Base-by-base conservation (phyloP, 1,140 invertebrate species). In the Leptinotarsa texana region DNA sequence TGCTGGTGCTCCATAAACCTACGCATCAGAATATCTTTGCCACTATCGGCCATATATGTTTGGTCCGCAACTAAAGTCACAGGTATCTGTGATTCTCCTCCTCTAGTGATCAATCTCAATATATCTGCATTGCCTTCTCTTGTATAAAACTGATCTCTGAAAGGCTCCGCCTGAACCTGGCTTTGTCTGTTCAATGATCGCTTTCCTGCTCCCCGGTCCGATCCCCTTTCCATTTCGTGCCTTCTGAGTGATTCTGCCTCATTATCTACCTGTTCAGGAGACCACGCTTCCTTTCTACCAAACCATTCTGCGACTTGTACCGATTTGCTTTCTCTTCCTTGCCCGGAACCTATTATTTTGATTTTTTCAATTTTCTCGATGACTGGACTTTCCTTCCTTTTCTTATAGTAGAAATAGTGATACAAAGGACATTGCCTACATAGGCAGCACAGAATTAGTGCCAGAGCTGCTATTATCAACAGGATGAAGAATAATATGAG, bases 121-220 rank as follows among this genome's bases (percentile, higher is more conserved):
- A 95, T 93, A 86, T 95, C 94, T 1, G 93, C 91, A 79, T 94
- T 93, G 0, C 93, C 94, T 81, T 95, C 93, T 80, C 93, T 90
- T 24, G 93, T 93, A 81, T 93, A 84, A n/a, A 94, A 89, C 79
- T 92, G 91, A 78, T 94, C 92, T 51, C 92, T 85, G 21, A 87
- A 88, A 18, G 63, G 69, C 68, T 81, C 81, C 17, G 78, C 70
- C 27, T 79, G 76, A 18, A 71, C 74, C 63, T 78, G 74, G 48
- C 79, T 73, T n/a, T 74, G 74, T 73, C 79, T 70, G 15, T 77
- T 66, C 13, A 72, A 21, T 57, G 69, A 65, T n/a, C 75, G 69
- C 77, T 75, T 77, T 13, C 76, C 73, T 57, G 74, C 78, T 17
- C 78, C 80, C 24, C 88, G 84, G 73, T 93, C 92, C 13, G 92